Percentiles rank a stretch among this genome's conserved stretches.
These are phyloP conservation scores for Formica selysi DNA, from an alignment of 1,140 invertebrate species.

Conservation along the genomic window DNA sequence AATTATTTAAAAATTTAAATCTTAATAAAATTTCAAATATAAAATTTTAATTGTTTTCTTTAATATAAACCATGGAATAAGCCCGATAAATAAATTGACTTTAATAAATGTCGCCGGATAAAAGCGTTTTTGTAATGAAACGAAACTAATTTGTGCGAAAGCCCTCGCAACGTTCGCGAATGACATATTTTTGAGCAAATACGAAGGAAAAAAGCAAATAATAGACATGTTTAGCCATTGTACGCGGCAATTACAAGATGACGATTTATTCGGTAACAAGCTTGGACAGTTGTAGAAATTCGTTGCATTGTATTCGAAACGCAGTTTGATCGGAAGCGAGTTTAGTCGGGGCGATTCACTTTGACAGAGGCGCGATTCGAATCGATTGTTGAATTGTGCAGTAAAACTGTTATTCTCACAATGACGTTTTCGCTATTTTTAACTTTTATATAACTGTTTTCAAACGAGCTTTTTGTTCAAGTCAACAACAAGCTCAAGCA, in stretches of 20 bases:
- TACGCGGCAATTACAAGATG: slow-evolving; percentile 51
- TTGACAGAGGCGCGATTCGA: slow-evolving; percentile 60
- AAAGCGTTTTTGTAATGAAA: slow-evolving; percentile 19
- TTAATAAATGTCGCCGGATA: neutral
- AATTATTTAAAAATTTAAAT: neutral
- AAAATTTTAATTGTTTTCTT: neutral
- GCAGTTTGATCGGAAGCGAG: slow-evolving; percentile 57
- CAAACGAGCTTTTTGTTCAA: neutral
- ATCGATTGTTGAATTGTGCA: slow-evolving; percentile 48
- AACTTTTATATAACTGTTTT: slow-evolving; percentile 30
- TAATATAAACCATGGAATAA: neutral
- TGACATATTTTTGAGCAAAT: slow-evolving; percentile 34
- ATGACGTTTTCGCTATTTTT: slow-evolving; percentile 34
- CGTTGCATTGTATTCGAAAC: slow-evolving; percentile 27
- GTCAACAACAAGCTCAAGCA: neutral
- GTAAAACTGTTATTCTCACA: slow-evolving; percentile 30
- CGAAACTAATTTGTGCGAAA: slow-evolving; percentile 28
- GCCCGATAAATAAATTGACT: neutral
- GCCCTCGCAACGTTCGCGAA: neutral
- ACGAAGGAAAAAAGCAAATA: neutral
- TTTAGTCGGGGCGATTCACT: slow-evolving; percentile 51
- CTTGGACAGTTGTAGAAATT: slow-evolving; percentile 48
- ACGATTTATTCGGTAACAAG: slow-evolving; percentile 65
- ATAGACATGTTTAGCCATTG: slow-evolving; percentile 58
- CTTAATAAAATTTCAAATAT: neutral